phyloP scores from a whole-genome alignment of 2,113 vertebrate species.

The Clarias magur region DNA sequence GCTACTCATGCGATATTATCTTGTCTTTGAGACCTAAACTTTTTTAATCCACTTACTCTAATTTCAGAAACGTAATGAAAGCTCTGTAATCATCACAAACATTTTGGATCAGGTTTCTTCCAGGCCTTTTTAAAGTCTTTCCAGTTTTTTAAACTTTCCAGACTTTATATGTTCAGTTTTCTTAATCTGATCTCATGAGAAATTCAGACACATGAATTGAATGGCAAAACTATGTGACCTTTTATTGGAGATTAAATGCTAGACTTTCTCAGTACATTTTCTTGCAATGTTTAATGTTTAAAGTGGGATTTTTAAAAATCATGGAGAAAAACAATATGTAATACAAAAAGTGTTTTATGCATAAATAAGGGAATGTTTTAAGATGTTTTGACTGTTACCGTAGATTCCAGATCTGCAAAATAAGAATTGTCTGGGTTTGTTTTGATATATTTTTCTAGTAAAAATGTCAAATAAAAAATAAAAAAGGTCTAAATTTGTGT shows the following conservation, averaged over 20 bases:
- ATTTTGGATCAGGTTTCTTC: too few relatives aligned
- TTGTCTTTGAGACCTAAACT: not conserved
- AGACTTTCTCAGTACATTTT: not conserved
- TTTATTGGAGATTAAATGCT: not conserved
- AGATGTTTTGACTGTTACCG: not conserved
- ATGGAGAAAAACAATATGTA: not conserved
- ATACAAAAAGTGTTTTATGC: not conserved
- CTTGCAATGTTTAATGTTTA: not conserved
- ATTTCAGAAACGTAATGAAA: not conserved
- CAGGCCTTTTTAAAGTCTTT: not conserved
- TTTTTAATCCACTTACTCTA: constrained; percentile 1
- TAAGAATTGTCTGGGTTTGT: not conserved
- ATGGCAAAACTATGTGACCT: not conserved
- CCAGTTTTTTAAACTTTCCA: constrained; percentile 21
- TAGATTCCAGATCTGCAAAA: not conserved
- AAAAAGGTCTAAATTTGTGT: not conserved
- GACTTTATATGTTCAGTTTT: not conserved
- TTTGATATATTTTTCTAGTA: not conserved
- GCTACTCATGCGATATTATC: not conserved
- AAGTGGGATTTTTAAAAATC: not conserved
- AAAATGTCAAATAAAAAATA: not conserved
- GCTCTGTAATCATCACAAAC: not conserved
- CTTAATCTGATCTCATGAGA: not conserved
- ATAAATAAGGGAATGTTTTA: too few relatives aligned
- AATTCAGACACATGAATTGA: not conserved